phyloP scores from a whole-genome alignment of 2,797 vertebrate species.

The Atherinosoma microstoma region DNA sequence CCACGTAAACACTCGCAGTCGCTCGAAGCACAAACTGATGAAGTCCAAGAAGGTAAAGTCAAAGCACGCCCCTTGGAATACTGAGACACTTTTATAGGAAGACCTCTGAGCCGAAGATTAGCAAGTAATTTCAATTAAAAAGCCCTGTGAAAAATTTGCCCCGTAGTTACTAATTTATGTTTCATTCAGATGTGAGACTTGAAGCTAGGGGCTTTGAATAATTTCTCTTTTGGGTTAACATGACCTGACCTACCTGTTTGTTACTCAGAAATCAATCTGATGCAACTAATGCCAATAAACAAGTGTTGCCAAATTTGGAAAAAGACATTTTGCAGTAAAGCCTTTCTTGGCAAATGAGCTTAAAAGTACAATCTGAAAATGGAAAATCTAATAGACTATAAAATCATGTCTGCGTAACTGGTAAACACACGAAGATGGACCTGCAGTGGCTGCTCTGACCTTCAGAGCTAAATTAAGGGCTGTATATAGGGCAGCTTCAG shows the following conservation, averaged over 20 bases:
- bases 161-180: conserved; percentile 59
- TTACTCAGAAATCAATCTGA: not conserved
- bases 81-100: conserved; percentile 45
- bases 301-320: not conserved
- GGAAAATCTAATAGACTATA: no score
- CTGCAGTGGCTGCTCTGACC: conserved; percentile 52
- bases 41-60: conserved; percentile 23
- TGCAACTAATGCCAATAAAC: conserved; percentile 22
- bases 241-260: conserved; percentile 21
- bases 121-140: conserved; percentile 63
- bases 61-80: conserved; percentile 38
- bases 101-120: conserved; percentile 44
- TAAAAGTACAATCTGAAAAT: not conserved
- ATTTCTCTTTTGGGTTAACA: conserved; percentile 30
- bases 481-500: conserved; percentile 59
- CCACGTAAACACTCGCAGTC: conserved; percentile 47
- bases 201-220: conserved; percentile 47
- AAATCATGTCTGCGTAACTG: no score
- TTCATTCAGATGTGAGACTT: conserved; percentile 53
- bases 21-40: conserved; percentile 33
- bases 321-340: not conserved
- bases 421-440: conserved; percentile 43
- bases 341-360: not conserved
- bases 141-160: conserved; percentile 49
- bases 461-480: conserved; percentile 65